Base-by-base conservation (phyloP, 2,797 vertebrate genomes). In the Brachyrhaphis roseni region DNA sequence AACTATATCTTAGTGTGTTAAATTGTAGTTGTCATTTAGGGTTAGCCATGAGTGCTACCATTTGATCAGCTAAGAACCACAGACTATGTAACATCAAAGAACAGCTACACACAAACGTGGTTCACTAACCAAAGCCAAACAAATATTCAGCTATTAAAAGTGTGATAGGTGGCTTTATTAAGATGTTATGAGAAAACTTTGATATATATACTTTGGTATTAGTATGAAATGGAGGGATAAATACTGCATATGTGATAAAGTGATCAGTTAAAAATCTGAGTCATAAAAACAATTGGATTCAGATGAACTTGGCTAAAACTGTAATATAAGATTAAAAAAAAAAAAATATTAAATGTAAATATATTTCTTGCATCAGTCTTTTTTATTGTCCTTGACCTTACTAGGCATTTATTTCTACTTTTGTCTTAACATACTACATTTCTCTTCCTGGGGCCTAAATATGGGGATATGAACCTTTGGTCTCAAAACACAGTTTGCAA, bases 381-480 rank as follows among this genome's bases (percentile, higher is more conserved):
- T 66, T 66, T 62, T 55, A 1, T 12, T 41, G 8, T 23, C 18
- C 62, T 66, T 66, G 34, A 68, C 36, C 20, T 26, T 41, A 68
- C 36, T 10, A 15, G 12, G 41, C 26, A n/a, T n/a, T 28, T 45
- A 45, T 71, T 13, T 45, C 68, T 43, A 45, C 26, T 71, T 45
- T 45, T 71, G 41, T 43, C 2, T n/a, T 70, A 70, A n/a, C 6
- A 8, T 28, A 41, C 26, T 66, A 23, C 6, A 66, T 66, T 66
- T 36, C 10, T 26, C 39, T 43, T 68, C 64, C 36, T 68, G 26
- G 39, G 23, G 20, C 4, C 1, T 23, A 26, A 5, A 68, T 12
- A 68, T 39, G 34, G 81, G 87, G 84, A 76, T 76, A 62, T 66
- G 45, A 76, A 86, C 79, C 77, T 43, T 72, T 72, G 1, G 72